phyloP scores from a whole-genome alignment of 2,888 invertebrate species.

The Erebia epiphron region DNA sequence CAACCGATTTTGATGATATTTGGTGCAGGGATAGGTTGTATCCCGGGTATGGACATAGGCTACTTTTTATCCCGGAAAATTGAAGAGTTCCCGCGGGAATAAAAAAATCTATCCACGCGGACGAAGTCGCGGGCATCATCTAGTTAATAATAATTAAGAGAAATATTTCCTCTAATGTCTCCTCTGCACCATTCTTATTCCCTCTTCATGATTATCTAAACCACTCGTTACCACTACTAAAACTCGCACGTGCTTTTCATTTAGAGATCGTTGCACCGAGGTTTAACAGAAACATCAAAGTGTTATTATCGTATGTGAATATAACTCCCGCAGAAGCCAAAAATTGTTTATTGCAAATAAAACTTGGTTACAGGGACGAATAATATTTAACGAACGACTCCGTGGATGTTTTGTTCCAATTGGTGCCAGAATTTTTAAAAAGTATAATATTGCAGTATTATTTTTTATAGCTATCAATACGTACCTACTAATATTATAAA shows the following conservation, averaged over 20 bases:
- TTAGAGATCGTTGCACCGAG: slow-evolving; percentile 32
- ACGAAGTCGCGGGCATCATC: no score
- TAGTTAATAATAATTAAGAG: no score
- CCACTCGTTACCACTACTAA: neutral
- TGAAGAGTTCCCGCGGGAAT: no score
- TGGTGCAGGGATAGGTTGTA: no score
- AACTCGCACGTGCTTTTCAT: slow-evolving; percentile 14
- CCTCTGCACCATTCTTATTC: neutral
- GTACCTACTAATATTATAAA: no score
- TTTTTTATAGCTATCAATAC: no score
- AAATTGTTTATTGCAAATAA: slow-evolving; percentile 48
- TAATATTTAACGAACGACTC: slow-evolving; percentile 33
- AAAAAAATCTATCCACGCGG: no score
- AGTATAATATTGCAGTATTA: no score
- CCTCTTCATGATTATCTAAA: neutral
- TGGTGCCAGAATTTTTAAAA: neutral
- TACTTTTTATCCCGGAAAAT: no score
- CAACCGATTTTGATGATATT: no score
- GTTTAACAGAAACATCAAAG: slow-evolving; percentile 44
- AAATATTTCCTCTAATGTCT: no score
- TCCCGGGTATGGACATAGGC: no score
- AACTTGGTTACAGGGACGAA: slow-evolving; percentile 44
- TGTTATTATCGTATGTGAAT: slow-evolving; percentile 37
- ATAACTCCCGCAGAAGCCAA: slow-evolving; percentile 46
- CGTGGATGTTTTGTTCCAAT: slow-evolving; percentile 36